phyloP scores from a whole-genome alignment of 2,888 invertebrate genomes.

The Cyrtodaria siliqua region DNA sequence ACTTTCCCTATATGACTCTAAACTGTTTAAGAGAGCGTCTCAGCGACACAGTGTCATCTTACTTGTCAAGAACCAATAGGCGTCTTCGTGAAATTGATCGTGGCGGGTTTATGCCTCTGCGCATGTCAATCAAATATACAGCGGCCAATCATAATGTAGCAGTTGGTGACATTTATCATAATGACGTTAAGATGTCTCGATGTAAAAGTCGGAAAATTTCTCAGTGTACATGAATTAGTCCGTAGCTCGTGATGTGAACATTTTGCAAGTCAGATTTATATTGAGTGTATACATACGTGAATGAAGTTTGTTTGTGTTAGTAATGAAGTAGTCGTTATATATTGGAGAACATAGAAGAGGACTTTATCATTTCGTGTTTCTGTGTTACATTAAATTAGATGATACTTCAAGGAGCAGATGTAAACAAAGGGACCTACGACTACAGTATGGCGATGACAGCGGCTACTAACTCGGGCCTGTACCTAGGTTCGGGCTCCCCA shows the following conservation, averaged over 20 bases:
- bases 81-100: constrained; percentile 45
- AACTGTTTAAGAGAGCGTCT: not conserved
- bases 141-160: constrained; percentile 72
- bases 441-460: constrained; percentile 89
- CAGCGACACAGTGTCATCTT: not conserved
- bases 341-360: constrained; percentile 15
- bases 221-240: constrained; percentile 88
- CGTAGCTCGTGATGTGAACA: constrained; percentile 84
- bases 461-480: constrained; percentile 92
- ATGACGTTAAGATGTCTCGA: constrained; percentile 76
- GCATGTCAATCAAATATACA: constrained; percentile 78
- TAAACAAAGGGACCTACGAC: constrained; percentile 46
- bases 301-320: constrained; percentile 53
- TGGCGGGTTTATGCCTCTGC: constrained; percentile 73
- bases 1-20: too few species aligned
- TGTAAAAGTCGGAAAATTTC: constrained; percentile 68
- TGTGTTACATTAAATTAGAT: constrained; percentile 42
- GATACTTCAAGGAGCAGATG: constrained; percentile 58
- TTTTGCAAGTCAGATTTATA: constrained; percentile 75
- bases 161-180: constrained; percentile 71
- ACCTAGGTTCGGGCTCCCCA: constrained; percentile 93
- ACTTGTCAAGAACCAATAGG: not conserved
- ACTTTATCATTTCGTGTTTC: constrained; percentile 26
- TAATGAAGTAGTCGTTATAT: constrained; percentile 55
- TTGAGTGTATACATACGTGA: constrained; percentile 60